Conservation (phyloP, 1,140 invertebrate genomes). For the Helicorthomorpha holstii region DNA sequence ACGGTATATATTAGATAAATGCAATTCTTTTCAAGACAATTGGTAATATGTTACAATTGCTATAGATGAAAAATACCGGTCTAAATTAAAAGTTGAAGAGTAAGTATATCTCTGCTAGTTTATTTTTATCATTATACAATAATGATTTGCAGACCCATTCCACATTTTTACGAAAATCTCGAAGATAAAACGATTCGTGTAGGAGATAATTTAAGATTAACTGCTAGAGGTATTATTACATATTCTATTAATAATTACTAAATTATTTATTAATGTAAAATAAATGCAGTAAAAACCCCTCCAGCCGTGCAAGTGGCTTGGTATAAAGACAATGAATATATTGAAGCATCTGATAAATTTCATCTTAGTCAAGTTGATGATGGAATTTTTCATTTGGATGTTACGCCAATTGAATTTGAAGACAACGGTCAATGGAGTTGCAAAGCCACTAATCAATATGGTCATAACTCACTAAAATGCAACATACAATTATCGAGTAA, state of each 20-base stretch:
- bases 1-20: not conserved
- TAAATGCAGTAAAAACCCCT: not conserved
- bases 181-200: constrained; percentile 6
- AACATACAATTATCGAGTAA: constrained; percentile 45
- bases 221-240: not conserved
- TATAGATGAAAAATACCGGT: not conserved
- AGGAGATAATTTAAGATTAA: constrained; percentile 2
- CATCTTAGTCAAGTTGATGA: constrained; percentile 57
- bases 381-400: constrained; percentile 54
- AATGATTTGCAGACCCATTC: not conserved
- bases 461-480: constrained; percentile 67
- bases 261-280: not conserved
- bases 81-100: not conserved
- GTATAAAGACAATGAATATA: constrained; percentile 63
- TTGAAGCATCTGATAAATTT: constrained; percentile 40
- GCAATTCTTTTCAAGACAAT: not conserved
- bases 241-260: not conserved
- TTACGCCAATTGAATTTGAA: constrained; percentile 48
- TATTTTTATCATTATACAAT: not conserved
- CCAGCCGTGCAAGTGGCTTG: constrained; percentile 27
- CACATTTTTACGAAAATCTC: constrained; percentile 2
- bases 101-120: not conserved
- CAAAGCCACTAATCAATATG: constrained; percentile 34
- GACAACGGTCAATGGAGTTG: constrained; percentile 82
- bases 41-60: not conserved